Conservation (phyloP, 1,140 invertebrate species). For the Caenorhabditis brenneri region DNA sequence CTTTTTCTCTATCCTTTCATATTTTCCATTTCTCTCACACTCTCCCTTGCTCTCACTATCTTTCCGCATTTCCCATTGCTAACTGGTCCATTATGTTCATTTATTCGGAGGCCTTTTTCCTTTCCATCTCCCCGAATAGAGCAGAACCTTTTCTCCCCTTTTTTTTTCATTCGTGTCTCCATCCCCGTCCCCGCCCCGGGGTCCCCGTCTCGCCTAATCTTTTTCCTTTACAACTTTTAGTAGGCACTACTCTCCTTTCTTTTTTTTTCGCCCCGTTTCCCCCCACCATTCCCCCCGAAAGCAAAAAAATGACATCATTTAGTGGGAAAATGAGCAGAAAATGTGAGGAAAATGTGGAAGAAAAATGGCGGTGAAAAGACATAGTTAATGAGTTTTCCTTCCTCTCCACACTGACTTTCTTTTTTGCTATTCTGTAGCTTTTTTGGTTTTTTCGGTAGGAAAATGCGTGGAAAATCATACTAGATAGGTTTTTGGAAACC, state of each 20-base stretch:
- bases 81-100: neutral
- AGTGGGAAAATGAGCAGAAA: slow-evolving; percentile 3
- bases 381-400: neutral
- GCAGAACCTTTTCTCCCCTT: neutral
- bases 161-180: no score
- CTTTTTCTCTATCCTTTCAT: no score
- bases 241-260: neutral
- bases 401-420: neutral
- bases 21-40: no score
- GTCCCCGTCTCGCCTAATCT: neutral
- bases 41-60: no score
- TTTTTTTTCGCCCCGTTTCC: no score
- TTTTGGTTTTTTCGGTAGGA: neutral
- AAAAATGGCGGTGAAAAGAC: neutral
- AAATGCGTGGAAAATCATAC: no score
- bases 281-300: neutral
- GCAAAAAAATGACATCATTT: slow-evolving; percentile 5
- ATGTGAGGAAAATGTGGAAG: no score
- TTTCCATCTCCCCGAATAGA: no score
- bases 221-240: slow-evolving; percentile 20
- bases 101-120: neutral
- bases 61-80: no score
- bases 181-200: no score
- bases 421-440: neutral
- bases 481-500: no score